phyloP scores from a whole-genome alignment of 2,113 vertebrate genomes.

The Neofelis nebulosa region DNA sequence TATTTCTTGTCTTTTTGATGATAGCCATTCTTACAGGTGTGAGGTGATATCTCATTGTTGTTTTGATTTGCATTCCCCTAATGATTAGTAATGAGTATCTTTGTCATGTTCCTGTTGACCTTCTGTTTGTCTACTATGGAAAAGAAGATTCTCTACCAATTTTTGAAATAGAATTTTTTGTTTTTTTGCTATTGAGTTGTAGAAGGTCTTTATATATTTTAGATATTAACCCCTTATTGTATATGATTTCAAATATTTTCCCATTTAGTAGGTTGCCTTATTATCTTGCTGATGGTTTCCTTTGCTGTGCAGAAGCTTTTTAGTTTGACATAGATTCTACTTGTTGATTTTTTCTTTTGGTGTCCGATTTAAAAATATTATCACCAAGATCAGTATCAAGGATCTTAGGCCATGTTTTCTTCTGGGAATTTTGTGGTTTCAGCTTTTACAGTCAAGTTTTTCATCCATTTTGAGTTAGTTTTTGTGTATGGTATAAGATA shows the following conservation, averaged over 20 bases:
- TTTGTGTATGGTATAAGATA: not conserved
- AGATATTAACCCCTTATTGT: not conserved
- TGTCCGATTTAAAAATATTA: too few relatives aligned
- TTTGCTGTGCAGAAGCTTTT: not conserved
- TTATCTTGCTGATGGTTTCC: not conserved
- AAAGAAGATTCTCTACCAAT: too few relatives aligned
- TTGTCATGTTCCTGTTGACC: too few relatives aligned
- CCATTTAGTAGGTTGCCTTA: not conserved
- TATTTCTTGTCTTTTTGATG: not conserved
- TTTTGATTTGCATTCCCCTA: not conserved
- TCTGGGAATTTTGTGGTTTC: not conserved
- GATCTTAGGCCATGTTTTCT: not conserved
- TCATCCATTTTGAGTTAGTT: not conserved
- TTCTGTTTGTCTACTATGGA: too few relatives aligned
- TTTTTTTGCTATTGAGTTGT: too few relatives aligned
- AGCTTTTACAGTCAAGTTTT: not conserved
- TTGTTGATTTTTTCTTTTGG: not conserved
- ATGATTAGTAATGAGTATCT: too few relatives aligned
- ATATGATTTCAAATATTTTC: not conserved
- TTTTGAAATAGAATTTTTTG: too few relatives aligned
- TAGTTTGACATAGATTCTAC: not conserved
- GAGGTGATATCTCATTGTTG: not conserved
- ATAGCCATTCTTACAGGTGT: not conserved
- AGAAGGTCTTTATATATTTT: too few relatives aligned
- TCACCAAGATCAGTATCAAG: too few relatives aligned